Conservation (phyloP, 2,797 vertebrate species). For the Columba guinea region DNA sequence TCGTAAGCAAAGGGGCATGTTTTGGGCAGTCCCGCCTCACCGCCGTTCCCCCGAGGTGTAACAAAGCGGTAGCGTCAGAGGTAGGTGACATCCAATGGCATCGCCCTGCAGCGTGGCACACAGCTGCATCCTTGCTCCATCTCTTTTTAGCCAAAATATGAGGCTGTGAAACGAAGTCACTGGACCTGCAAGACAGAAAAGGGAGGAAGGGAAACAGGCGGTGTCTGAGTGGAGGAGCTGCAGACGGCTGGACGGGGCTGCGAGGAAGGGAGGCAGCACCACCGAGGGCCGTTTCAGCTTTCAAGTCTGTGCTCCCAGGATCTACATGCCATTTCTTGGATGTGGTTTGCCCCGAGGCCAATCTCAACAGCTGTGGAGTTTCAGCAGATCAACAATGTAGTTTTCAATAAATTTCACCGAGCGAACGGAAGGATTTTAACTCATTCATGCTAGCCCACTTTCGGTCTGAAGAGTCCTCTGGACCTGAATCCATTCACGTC, state of each 20-base stretch:
- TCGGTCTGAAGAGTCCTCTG: neutral
- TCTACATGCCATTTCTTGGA: conserved; percentile 64
- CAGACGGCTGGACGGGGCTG: neutral
- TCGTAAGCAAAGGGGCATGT: fast-evolving
- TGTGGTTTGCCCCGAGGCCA: conserved; percentile 55
- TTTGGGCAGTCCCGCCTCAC: neutral
- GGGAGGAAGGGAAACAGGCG: neutral
- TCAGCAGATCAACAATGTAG: conserved; percentile 47
- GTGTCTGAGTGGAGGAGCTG: neutral
- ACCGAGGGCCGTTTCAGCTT: neutral
- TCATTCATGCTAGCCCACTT: neutral
- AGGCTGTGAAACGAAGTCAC: neutral
- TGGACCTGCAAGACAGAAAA: neutral
- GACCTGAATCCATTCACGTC: neutral
- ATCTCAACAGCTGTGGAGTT: conserved; percentile 63
- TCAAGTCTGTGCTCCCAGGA: conserved; percentile 40
- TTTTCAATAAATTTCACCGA: conserved; percentile 49
- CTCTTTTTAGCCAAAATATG: neutral
- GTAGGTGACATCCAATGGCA: neutral
- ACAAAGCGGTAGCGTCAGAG: fast-evolving
- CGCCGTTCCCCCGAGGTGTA: fast-evolving
- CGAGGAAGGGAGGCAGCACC: neutral
- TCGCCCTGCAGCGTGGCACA: fast-evolving
- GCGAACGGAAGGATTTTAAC: conserved; percentile 38
- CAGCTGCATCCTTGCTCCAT: neutral